A percentile compares a stretch with the other conserved stretches of the same genome.
phyloP scores from a whole-genome alignment of 2,113 vertebrate genomes.

The Heteronetta atricapilla region DNA sequence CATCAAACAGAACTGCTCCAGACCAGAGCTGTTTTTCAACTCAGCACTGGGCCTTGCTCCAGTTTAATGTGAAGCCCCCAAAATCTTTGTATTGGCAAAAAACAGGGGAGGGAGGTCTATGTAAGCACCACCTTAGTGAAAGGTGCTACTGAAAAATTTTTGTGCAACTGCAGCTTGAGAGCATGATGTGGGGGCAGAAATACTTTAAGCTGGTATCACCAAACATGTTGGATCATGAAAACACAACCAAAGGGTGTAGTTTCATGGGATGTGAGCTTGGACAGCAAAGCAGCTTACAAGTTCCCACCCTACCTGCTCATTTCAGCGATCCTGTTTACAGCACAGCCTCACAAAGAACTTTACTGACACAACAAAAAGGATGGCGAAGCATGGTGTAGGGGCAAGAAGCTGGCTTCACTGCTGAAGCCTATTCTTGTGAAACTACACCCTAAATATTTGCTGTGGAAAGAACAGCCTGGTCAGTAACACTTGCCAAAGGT shows the following conservation, averaged over 20 bases:
- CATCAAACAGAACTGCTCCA: background rate
- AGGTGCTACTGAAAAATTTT: background rate
- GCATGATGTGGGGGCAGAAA: background rate
- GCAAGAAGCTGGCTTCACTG: background rate
- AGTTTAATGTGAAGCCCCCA: background rate
- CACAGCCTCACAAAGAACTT: slow-evolving; percentile 23
- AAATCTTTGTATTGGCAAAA: background rate
- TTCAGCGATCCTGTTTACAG: slow-evolving; percentile 7
- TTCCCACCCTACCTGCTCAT: slow-evolving; percentile 27
- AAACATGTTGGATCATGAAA: slow-evolving; percentile 39
- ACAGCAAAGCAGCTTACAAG: slow-evolving; percentile 8
- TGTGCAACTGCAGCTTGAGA: background rate
- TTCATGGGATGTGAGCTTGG: background rate
- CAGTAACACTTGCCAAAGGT: background rate
- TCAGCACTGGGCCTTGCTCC: background rate
- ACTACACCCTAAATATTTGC: background rate
- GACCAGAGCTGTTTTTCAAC: background rate
- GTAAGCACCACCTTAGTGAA: background rate
- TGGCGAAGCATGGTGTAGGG: background rate
- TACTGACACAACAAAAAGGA: slow-evolving; percentile 43
- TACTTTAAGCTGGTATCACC: background rate
- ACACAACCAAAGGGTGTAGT: slow-evolving; percentile 29
- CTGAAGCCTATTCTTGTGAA: slow-evolving; percentile 21
- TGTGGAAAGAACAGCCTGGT: background rate
- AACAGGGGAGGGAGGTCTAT: background rate